Base-by-base conservation (phyloP, 1,140 invertebrate genomes). In the Drosophila rufa region DNA sequence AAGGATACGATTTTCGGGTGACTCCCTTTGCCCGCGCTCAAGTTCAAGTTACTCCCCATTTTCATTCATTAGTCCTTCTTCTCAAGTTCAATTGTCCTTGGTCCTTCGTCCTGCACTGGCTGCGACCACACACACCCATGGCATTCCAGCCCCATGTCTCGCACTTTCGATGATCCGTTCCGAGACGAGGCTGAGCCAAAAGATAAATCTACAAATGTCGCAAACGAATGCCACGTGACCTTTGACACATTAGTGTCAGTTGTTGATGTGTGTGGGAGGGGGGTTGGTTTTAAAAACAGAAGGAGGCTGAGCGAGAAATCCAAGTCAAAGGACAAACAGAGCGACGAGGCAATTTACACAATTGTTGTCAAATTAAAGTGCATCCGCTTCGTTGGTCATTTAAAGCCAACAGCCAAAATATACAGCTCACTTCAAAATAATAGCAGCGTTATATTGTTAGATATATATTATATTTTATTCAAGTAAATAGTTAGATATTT, bases 341-440 rank as follows among this genome's bases (percentile, higher is more conserved):
- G 82, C 76, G 82, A 85, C 89, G 82, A 89, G 76, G 82, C 84
- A 91, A 91, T 91, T 91, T 91, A 86, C 90, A 67, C 90, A 91
- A 91, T 91, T 92, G 90, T 91, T 89, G 90, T 91, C 90, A 91
- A 91, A 91, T 91, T 91, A 91, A 91, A 91, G 89, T 91, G 90
- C 89, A 91, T 91, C 90, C 89, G 89, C 89, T 91, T 91, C 78
- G 90, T 75, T 91, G 89, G 90, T 85, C 84, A 91, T 84, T 91
- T 91, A 80, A 91, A 91, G 85, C 85, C 69, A 65, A 85, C 81
- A 67, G 75, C 73, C 60, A 57, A 14, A 47, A 25, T 1, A 12
- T 22, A 55, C 53, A 55, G 33, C 9, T 5, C 4, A 2, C 4
- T 19, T 17, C 33, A 38, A 38, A 0, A 38, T 38, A 55, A 1